phyloP scores from a whole-genome alignment of 2,113 vertebrate species.

The Ictidomys tridecemlineatus region DNA sequence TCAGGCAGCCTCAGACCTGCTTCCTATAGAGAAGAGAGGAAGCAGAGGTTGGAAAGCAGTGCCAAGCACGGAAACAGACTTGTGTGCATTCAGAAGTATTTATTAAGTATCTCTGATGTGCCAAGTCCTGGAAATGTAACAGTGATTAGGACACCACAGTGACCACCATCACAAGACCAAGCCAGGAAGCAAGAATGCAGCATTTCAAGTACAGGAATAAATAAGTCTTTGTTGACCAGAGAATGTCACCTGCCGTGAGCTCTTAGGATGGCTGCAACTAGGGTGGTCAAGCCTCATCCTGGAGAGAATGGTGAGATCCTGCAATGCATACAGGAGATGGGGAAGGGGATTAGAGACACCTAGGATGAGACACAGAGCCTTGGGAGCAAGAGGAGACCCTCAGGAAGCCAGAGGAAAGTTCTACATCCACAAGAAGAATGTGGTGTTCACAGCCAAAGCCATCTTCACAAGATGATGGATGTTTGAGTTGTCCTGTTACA shows the following conservation, averaged over 20 bases:
- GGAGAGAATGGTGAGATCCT: not conserved
- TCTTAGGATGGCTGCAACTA: too few species aligned
- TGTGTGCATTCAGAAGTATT: too few species aligned
- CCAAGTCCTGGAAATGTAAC: not conserved
- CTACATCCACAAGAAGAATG: too few species aligned
- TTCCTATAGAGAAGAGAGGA: too few species aligned
- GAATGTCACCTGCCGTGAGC: not conserved
- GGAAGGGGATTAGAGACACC: too few species aligned
- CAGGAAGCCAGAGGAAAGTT: not conserved
- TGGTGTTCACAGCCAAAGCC: not conserved
- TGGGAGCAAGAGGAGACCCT: rapidly evolving
- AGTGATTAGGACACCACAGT: not conserved
- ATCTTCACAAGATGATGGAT: too few species aligned
- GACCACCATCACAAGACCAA: not conserved
- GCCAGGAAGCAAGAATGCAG: not conserved
- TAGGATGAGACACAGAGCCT: not conserved
- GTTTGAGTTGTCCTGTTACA: rapidly evolving
- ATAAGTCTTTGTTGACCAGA: not conserved
- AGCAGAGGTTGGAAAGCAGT: too few species aligned
- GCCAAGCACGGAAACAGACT: too few species aligned
- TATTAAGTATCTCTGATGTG: not conserved
- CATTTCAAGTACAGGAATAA: not conserved
- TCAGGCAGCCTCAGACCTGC: too few species aligned
- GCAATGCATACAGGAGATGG: too few species aligned
- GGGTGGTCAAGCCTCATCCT: not conserved